These are phyloP conservation scores for Unio pictorum DNA, from an alignment of 2,888 invertebrate species.

Conservation along the genomic window DNA sequence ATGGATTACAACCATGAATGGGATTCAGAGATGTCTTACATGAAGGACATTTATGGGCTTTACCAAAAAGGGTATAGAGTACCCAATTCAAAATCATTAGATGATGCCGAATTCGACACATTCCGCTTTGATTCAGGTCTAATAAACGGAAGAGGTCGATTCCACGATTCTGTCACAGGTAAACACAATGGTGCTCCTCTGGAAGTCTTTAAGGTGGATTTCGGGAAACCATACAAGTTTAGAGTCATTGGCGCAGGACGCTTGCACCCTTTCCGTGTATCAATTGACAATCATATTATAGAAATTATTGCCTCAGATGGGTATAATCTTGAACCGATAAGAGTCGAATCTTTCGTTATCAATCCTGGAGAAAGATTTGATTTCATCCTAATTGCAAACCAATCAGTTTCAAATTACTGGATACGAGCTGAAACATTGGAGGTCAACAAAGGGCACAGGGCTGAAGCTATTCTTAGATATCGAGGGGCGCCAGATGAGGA, in stretches of 20 bases:
- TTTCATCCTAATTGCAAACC: constrained; percentile 33
- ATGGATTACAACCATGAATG: too few relatives aligned
- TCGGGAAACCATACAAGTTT: too few relatives aligned
- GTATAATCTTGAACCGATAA: constrained; percentile 21
- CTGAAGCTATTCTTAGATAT: constrained; percentile 36
- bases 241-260: neutral
- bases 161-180: constrained; percentile 3
- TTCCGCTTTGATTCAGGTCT: too few relatives aligned
- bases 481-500: constrained; percentile 16
- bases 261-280: constrained; percentile 35
- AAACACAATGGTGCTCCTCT: constrained; percentile 29
- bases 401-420: constrained; percentile 49
- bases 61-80: too few relatives aligned
- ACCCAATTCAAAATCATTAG: too few relatives aligned
- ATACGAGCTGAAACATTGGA: constrained; percentile 42
- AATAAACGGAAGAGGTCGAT: constrained; percentile 11
- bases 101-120: too few relatives aligned
- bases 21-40: too few relatives aligned
- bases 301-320: constrained; percentile 33
- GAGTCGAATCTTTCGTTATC: constrained; percentile 37
- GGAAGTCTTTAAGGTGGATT: constrained; percentile 10
- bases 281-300: constrained; percentile 41
- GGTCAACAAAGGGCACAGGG: constrained; percentile 11
- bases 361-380: constrained; percentile 50
- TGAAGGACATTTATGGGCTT: too few relatives aligned